Evolutionary conservation across 2,888 invertebrate genomes (phyloP).

Genomic region (Tipula confusa): DNA sequence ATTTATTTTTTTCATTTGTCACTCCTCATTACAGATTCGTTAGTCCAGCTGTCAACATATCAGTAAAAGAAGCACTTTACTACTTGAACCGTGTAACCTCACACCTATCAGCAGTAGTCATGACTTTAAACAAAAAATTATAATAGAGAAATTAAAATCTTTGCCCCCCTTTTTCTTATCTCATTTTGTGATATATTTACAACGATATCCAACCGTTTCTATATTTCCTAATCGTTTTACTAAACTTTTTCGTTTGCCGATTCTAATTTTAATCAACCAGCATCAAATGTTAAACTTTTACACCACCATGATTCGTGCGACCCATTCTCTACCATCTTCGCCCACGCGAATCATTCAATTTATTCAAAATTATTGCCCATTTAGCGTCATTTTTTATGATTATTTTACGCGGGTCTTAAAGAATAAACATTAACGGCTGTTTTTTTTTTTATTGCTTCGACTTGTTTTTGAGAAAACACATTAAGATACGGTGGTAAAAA

Average conservation of each 20-base stretch:
- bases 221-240: not conserved
- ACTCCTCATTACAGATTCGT: too few species aligned
- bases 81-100: too few species aligned
- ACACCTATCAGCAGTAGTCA: too few species aligned
- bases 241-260: not conserved
- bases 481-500: not conserved
- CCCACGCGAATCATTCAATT: not conserved
- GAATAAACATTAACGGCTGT: not conserved
- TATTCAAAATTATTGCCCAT: conserved; percentile 14
- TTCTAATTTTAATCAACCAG: not conserved
- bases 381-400: conserved; percentile 15
- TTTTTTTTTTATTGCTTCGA: not conserved
- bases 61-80: too few species aligned
- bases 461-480: not conserved
- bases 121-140: too few species aligned
- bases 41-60: too few species aligned
- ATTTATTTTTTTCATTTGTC: too few species aligned
- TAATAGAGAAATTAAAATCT: not conserved
- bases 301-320: not conserved
- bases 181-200: not conserved
- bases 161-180: not conserved
- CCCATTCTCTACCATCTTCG: not conserved
- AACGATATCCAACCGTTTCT: not conserved
- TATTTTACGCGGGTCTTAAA: not conserved
- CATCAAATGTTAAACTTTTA: not conserved